Base-by-base conservation (phyloP, 2,888 invertebrate genomes). In the Diachrysia chrysitis region DNA sequence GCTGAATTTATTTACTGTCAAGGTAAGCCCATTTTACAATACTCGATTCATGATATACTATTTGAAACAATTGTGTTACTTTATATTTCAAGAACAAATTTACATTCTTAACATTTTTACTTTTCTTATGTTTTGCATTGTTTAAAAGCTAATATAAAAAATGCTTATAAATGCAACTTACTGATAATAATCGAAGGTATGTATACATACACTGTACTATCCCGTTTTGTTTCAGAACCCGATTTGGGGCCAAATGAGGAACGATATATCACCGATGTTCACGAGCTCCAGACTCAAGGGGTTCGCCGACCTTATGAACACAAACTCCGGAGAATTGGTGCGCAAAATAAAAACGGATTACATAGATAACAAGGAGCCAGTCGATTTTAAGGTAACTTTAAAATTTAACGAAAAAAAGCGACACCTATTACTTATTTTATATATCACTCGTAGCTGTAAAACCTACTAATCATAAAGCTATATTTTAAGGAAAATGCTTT, bases 261-360 rank as follows among this genome's bases (percentile, higher is more conserved):
- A 88, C 19, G 89, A 92, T 21, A 59, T 93, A 1, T 87, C 92
- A 0, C 90, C 93, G 0, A 87, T 93, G 88, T 93, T 93, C 70
- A 93, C 93, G 0, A 84, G 90, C 1, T 58, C 83, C 17, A 86
- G 91, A 0, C 75, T 93, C 58, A 89, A 85, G 67, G 78, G 76
- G 19, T 71, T 91, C 51, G 89, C 92, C 0, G 89, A 92, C 53
- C 82, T 93, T n/a, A 93, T 93, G 93, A 93, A 93, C 63, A 71
- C 80, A 4, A 93, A 93, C 65, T 87, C 92, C 0, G 74, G 71
- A 2, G 86, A 93, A 68, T 81, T 93, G 4, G 89, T 93, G 4
- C 63, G 71, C n/a, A 91, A 87, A 69, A 86, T 93, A 46, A 83
- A 88, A 60, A 81, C 86, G n/a, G 90, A 92, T 63, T 82, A 87